Conservation (phyloP, 2,113 vertebrate genomes). For the Crypturellus undulatus region DNA sequence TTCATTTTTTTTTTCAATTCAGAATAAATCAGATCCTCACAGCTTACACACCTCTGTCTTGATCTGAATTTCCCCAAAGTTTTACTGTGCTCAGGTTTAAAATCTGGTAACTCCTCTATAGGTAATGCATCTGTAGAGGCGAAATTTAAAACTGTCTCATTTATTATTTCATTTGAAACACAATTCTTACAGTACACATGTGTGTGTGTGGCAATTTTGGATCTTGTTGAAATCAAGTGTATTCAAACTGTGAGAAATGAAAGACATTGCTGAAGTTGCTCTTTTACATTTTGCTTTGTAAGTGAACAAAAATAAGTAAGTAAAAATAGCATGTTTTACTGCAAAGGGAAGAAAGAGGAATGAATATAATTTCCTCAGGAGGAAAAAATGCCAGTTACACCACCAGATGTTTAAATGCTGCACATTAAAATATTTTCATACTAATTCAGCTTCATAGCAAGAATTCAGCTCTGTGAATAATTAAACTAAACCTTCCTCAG, state of each 20-base stretch:
- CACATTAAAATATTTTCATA: background rate
- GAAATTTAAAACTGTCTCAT: background rate
- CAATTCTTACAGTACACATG: background rate
- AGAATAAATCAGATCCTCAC: background rate
- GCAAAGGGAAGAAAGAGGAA: background rate
- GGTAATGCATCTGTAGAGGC: too few relatives aligned
- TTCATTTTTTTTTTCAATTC: background rate
- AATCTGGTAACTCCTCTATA: background rate
- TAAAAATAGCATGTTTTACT: background rate
- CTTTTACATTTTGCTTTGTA: background rate
- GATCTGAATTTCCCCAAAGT: background rate
- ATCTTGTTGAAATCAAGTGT: background rate
- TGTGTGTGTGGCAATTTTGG: background rate
- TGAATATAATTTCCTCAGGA: background rate
- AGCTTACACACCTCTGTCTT: background rate
- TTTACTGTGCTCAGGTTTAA: background rate
- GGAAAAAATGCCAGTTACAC: background rate
- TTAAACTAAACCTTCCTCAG: background rate
- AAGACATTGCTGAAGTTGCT: background rate
- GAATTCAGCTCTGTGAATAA: background rate
- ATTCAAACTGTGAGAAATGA: background rate
- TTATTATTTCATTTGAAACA: background rate
- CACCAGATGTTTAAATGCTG: background rate
- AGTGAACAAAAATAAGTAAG: background rate
- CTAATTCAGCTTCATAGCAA: background rate